Evolutionary conservation across 2,113 vertebrate genomes (phyloP).

Genomic region (Vidua macroura): DNA sequence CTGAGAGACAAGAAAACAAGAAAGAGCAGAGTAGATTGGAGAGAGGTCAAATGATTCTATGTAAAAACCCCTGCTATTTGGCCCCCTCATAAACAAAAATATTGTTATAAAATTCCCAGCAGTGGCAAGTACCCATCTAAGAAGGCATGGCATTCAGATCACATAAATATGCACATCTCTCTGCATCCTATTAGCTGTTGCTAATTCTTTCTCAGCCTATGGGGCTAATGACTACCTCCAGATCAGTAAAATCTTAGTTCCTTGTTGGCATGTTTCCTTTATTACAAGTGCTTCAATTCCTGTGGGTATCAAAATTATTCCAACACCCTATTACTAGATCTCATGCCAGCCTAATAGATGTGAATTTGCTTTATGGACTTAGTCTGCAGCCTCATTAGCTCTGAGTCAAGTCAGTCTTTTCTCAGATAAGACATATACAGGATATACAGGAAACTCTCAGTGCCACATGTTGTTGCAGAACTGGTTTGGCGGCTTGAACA

Average conservation of each 20-base stretch:
- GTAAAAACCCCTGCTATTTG: neutral
- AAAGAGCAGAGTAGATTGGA: neutral
- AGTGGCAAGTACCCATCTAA: neutral
- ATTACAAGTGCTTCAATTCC: constrained; percentile 16
- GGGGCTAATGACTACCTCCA: constrained; percentile 10
- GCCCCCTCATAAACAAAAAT: neutral
- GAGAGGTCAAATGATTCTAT: neutral
- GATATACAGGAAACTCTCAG: constrained; percentile 18
- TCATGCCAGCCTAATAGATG: constrained; percentile 21
- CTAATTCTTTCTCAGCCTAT: constrained; percentile 34
- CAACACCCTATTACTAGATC: constrained; percentile 46
- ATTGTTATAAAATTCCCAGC: neutral
- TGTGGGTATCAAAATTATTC: constrained; percentile 45
- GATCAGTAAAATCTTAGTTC: constrained; percentile 40
- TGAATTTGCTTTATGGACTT: constrained; percentile 44
- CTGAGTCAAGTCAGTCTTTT: neutral
- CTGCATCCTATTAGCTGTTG: neutral
- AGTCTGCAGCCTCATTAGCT: constrained; percentile 34
- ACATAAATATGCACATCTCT: neutral
- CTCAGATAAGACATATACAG: constrained; percentile 1
- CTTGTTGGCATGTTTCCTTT: constrained; percentile 38
- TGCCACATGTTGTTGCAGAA: constrained; percentile 10
- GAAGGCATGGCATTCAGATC: neutral
- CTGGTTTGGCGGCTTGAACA: constrained; percentile 10
- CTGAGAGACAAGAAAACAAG: neutral